These are phyloP conservation scores for Onthophagus sagittarius DNA, from an alignment of 2,888 invertebrate genomes.

Conservation along the genomic window DNA sequence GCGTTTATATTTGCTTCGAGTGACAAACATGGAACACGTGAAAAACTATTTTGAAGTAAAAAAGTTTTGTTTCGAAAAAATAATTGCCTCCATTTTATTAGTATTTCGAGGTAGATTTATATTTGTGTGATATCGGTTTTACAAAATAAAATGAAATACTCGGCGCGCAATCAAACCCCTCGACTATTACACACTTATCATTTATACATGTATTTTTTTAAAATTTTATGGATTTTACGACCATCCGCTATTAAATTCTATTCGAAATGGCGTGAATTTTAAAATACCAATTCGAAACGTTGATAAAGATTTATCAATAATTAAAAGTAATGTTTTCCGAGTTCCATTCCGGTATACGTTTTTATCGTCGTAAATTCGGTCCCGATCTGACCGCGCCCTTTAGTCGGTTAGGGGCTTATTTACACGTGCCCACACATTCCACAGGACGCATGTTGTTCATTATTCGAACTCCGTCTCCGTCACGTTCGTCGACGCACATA, in stretches of 20 bases:
- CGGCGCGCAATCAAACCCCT: neutral
- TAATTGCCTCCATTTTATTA: neutral
- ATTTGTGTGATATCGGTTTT: neutral
- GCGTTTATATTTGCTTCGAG: neutral
- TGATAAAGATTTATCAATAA: neutral
- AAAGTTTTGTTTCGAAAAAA: neutral
- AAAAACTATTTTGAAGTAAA: neutral
- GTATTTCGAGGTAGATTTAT: neutral
- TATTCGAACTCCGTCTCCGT: constrained; percentile 3
- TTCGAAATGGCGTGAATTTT: neutral
- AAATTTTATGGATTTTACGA: neutral
- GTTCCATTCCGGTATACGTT: neutral
- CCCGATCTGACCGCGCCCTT: neutral
- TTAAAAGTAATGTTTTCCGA: neutral
- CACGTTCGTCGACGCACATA: constrained; percentile 4
- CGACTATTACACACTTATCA: neutral
- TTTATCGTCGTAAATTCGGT: neutral
- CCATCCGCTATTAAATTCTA: neutral
- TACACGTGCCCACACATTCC: neutral
- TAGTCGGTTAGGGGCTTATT: neutral
- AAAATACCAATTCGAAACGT: neutral
- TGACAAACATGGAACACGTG: neutral
- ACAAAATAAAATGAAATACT: neutral
- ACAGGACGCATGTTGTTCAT: constrained; percentile 8
- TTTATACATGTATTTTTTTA: neutral